These are phyloP conservation scores for Lasius fuliginosus DNA, from an alignment of 2,888 invertebrate species.

Conservation along the genomic window DNA sequence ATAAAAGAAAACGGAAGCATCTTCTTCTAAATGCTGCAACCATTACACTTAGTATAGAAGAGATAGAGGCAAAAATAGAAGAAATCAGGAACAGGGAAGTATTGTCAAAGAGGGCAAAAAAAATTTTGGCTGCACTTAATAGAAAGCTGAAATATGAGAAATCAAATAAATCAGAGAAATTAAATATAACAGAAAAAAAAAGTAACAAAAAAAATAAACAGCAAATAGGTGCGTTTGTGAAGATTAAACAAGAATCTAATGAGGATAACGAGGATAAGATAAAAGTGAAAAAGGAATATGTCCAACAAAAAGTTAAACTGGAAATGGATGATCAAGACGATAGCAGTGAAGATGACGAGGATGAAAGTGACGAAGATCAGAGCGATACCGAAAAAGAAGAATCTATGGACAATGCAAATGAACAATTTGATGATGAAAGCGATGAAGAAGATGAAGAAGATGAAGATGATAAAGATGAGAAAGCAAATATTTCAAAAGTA, in stretches of 20 bases:
- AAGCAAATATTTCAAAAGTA: background rate
- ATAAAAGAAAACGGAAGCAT: background rate
- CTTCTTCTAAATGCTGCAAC: background rate
- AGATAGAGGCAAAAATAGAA: conserved; percentile 71
- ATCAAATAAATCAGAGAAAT: conserved; percentile 25
- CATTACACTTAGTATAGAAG: conserved; percentile 55
- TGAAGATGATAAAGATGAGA: conserved; percentile 39
- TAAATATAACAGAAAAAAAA: conserved; percentile 25
- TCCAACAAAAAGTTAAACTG: conserved; percentile 18
- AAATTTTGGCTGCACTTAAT: conserved; percentile 70
- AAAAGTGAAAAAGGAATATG: conserved; percentile 34
- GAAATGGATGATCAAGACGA: conserved; percentile 41
- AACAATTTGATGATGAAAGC: conserved; percentile 48
- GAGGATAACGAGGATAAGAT: background rate
- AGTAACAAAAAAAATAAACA: conserved; percentile 26
- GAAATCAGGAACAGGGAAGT: conserved; percentile 70
- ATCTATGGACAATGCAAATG: background rate
- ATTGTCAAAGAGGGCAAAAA: conserved; percentile 76
- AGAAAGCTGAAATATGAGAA: conserved; percentile 71
- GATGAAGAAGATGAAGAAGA: conserved; percentile 51
- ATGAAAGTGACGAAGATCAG: conserved; percentile 10
- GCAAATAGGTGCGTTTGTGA: background rate
- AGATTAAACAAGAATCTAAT: conserved; percentile 7
- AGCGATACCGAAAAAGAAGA: background rate
- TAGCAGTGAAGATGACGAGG: conserved; percentile 31